Evolutionary conservation across 2,797 vertebrate species (phyloP).

Genomic region (Numenius phaeopus): DNA sequence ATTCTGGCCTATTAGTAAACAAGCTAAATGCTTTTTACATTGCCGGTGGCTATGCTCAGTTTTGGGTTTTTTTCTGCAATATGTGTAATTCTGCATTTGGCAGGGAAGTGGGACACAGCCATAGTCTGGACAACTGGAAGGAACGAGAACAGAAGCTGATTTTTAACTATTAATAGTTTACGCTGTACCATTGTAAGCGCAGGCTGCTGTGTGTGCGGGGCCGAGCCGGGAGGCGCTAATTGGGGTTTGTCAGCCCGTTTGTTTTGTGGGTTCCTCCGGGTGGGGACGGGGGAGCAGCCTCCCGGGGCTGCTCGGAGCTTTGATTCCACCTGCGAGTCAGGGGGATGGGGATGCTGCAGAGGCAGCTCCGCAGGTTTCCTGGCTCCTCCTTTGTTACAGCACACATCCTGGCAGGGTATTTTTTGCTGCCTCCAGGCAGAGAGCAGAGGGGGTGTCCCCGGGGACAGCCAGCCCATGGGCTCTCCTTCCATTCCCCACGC

Average conservation of each 20-base stretch:
- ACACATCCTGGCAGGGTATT: not conserved
- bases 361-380: not conserved
- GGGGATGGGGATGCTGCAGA: not conserved
- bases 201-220: not conserved
- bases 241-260: not conserved
- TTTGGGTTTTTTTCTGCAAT: not conserved
- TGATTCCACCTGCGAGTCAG: not conserved
- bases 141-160: not conserved
- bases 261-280: not conserved
- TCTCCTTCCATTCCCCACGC: accelerated
- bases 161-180: not conserved
- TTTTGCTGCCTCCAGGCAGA: not conserved
- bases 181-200: not conserved
- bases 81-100: not conserved
- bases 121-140: not conserved
- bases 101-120: not conserved
- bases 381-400: not conserved
- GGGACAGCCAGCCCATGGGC: not conserved
- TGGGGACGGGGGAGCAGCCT: not conserved
- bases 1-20: not conserved
- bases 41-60: not conserved
- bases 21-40: not conserved
- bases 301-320: not conserved
- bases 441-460: not conserved
- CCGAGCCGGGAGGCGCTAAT: not conserved